phyloP scores from a whole-genome alignment of 2,888 invertebrate genomes.

The Drepanosiphum platanoidis region DNA sequence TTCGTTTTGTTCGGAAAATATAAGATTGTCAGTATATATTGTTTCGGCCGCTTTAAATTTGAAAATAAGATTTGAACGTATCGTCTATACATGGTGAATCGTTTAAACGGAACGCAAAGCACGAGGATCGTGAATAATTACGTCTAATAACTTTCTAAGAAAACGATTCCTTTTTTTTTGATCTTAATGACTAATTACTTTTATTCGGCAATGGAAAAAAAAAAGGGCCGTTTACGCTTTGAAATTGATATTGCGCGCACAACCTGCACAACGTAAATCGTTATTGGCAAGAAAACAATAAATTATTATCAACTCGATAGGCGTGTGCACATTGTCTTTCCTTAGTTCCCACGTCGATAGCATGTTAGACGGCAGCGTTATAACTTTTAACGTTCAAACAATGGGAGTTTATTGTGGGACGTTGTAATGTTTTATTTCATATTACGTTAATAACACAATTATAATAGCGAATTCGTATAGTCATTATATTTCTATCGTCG shows the following conservation, averaged over 20 bases:
- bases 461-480: background rate
- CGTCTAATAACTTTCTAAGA: background rate
- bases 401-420: background rate
- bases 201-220: background rate
- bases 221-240: background rate
- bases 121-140: background rate
- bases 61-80: background rate
- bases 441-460: conserved; percentile 23
- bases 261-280: background rate
- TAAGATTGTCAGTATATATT: no score
- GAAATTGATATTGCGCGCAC: background rate
- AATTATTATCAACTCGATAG: conserved; percentile 21
- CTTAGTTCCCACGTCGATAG: conserved; percentile 2
- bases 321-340: background rate
- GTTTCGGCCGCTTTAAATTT: background rate
- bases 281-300: conserved; percentile 5
- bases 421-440: conserved; percentile 20
- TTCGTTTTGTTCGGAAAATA: background rate
- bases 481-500: background rate
- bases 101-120: background rate
- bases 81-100: background rate
- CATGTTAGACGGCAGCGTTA: background rate
- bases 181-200: background rate
- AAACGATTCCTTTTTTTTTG: background rate
- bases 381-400: conserved; percentile 13